Conservation (phyloP, 1,140 invertebrate species). For the Tetragonula clypearis region DNA sequence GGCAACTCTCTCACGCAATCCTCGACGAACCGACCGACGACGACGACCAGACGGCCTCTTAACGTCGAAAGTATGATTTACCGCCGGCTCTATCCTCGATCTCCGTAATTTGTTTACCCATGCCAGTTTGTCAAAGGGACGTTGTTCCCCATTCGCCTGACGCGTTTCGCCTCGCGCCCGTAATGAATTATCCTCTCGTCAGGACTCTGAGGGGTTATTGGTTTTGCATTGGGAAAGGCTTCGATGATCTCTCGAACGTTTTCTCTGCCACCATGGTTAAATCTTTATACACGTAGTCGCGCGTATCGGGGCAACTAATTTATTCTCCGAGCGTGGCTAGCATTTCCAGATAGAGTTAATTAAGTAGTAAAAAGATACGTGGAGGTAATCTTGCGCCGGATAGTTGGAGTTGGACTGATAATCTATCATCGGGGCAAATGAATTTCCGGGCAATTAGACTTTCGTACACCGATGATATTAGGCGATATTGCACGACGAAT, state of each 20-base stretch:
- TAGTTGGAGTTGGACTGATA: neutral
- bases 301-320: neutral
- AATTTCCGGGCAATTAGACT: neutral
- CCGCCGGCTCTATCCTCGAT: conserved; percentile 36
- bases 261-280: neutral
- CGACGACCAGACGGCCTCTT: conserved; percentile 23
- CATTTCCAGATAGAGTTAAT: neutral
- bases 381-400: neutral
- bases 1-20: conserved; percentile 46
- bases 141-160: neutral
- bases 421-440: neutral
- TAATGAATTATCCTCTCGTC: conserved; percentile 32
- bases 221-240: neutral
- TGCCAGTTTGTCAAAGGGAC: conserved; percentile 32
- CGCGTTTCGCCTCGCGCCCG: neutral
- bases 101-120: conserved; percentile 36
- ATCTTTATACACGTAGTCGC: neutral
- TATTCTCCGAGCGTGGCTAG: neutral
- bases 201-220: conserved; percentile 4
- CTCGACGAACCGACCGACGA: neutral
- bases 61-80: conserved; percentile 55
- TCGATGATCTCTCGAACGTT: neutral
- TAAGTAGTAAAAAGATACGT: neutral
- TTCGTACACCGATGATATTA: neutral
- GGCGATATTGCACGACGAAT: neutral